Evolutionary conservation across 2,797 vertebrate species (phyloP).

Genomic region (Cryptoblepharus egeriae): DNA sequence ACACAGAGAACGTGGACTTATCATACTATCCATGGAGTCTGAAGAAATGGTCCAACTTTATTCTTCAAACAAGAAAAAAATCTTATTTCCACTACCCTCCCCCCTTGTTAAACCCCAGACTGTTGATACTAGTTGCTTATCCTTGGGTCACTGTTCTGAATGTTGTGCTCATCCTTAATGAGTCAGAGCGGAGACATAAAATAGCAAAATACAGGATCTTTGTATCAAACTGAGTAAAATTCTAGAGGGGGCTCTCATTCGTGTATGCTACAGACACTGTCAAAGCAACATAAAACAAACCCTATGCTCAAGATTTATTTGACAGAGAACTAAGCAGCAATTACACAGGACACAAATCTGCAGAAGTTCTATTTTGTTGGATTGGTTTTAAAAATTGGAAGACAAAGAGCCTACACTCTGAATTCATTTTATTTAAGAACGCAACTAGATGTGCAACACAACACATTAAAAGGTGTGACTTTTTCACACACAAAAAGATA

Average conservation of each 20-base stretch:
- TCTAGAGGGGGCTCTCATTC: neutral
- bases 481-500: no score
- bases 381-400: neutral
- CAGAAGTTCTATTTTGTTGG: neutral
- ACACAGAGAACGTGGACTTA: no score
- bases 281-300: conserved; percentile 10
- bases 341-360: conserved; percentile 24
- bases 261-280: neutral
- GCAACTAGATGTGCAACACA: no score
- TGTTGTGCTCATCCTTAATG: neutral
- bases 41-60: no score
- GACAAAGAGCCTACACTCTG: neutral
- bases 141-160: neutral
- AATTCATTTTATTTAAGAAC: neutral
- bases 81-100: no score
- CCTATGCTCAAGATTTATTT: conserved; percentile 18
- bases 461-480: no score
- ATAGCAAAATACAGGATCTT: neutral
- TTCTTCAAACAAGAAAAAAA: no score
- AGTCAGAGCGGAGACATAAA: neutral
- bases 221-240: neutral
- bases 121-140: neutral
- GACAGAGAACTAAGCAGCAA: conserved; percentile 7
- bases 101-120: no score
- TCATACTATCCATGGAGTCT: no score